Base-by-base conservation (phyloP, 2,797 vertebrate genomes). In the Periophthalmus magnuspinnatus region DNA sequence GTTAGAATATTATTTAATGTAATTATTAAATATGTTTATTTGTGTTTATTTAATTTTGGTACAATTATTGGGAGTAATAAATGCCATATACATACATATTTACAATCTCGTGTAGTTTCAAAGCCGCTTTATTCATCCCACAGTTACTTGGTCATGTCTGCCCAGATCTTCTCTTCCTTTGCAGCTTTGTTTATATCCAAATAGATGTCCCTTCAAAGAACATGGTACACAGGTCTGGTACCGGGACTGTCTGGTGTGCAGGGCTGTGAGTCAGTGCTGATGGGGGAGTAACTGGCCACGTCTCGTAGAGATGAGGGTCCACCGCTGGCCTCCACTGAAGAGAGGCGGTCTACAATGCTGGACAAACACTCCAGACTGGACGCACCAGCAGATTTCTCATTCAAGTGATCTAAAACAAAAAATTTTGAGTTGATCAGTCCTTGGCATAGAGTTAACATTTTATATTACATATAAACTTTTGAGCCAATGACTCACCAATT, bases 321-420 rank as follows among this genome's bases (percentile, higher is more conserved):
- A 1, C 85, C 84, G 78, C 91, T 73, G n/a, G 94, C 87, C 68
- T 94, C 93, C 9, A 91, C 91, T 0, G 93, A 93, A 68, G 95
- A 94, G 81, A 99, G 95, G 0, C 97, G 93, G 82, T 99, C 97
- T 91, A 99, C 97, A 75, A 99, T 99, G 88, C 95, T 99, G 90
- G 97, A 97, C 74, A 99, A 92, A 84, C 97, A 99, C 89, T 96
- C 94, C 87, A 99, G 90, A 80, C 97, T 99, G 85, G 96, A 96
- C n/a, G 96, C 90, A 17, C 94, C 87, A 13, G 86, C 83, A 13
- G 85, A 75, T 84, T 93, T 95, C 10, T 93, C 93, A 33, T 82
- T 73, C 58, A 85, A 11, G 34, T 87, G 88, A 2, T 90, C 96
- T 97, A 86, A 47, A 5, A 16, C n/a, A 1, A 1, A 67, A 67